These are phyloP conservation scores for Araneus ventricosus DNA, from an alignment of 1,140 invertebrate species.

Conservation along the genomic window DNA sequence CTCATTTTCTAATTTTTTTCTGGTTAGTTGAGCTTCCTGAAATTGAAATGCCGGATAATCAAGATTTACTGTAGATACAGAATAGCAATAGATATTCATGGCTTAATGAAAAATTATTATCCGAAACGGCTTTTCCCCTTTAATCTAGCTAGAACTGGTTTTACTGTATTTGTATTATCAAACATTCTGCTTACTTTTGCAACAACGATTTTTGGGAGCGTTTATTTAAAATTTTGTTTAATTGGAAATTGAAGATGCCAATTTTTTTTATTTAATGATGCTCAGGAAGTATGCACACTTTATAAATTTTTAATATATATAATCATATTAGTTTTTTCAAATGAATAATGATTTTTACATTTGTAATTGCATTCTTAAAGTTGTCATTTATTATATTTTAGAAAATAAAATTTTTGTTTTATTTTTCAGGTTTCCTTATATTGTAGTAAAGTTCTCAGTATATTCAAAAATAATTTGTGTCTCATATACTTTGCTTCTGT, in stretches of 20 bases:
- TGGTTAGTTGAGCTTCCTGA: too few species aligned
- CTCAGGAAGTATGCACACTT: neutral
- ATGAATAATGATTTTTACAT: neutral
- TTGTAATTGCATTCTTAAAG: neutral
- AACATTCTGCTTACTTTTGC: neutral
- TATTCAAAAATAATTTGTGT: too few species aligned
- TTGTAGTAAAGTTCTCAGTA: neutral
- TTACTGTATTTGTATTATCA: neutral
- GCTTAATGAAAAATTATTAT: too few species aligned
- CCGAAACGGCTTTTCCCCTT: too few species aligned
- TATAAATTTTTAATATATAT: neutral
- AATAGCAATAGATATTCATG: too few species aligned
- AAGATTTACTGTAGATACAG: too few species aligned
- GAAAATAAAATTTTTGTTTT: neutral
- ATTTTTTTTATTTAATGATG: neutral
- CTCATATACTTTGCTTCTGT: too few species aligned
- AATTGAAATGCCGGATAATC: too few species aligned
- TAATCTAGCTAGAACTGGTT: too few species aligned
- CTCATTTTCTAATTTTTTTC: too few species aligned
- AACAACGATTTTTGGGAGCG: neutral
- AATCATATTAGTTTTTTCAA: neutral
- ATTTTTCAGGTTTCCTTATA: neutral
- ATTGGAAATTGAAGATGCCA: constrained; percentile 1
- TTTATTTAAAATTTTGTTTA: neutral
- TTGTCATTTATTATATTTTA: constrained; percentile 2